Evolutionary conservation across 2,888 invertebrate genomes (phyloP).

Genomic region (Acleris cristana): DNA sequence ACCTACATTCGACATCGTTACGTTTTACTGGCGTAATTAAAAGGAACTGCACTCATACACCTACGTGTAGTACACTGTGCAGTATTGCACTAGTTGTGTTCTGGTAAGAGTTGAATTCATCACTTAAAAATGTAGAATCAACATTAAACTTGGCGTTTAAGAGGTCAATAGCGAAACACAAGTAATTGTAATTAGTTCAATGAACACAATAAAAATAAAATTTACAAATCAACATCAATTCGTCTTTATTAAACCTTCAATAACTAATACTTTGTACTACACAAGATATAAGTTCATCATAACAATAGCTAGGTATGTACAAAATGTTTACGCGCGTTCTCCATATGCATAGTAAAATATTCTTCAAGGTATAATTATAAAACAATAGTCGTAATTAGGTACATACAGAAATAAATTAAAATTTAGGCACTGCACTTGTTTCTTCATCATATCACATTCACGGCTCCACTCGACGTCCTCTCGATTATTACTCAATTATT

Average conservation of each 20-base stretch:
- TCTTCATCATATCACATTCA: conserved; percentile 79
- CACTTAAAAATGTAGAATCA: too few relatives aligned
- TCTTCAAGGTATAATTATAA: conserved; percentile 46
- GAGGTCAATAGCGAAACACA: too few relatives aligned
- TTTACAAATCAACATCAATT: conserved; percentile 68
- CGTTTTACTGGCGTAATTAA: background rate
- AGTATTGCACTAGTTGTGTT: too few relatives aligned
- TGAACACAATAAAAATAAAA: conserved; percentile 4
- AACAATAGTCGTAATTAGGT: conserved; percentile 55
- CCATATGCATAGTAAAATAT: conserved; percentile 47
- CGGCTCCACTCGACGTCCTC: conserved; percentile 68
- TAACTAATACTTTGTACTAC: conserved; percentile 80
- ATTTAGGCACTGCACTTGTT: conserved; percentile 81
- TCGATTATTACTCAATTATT: conserved; percentile 66
- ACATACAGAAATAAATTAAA: conserved; percentile 68
- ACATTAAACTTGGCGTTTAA: too few relatives aligned
- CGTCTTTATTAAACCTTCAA: conserved; percentile 80
- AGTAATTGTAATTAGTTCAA: too few relatives aligned
- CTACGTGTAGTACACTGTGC: too few relatives aligned
- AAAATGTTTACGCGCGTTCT: conserved; percentile 65
- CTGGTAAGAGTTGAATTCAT: too few relatives aligned
- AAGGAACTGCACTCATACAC: background rate
- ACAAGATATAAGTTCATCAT: conserved; percentile 70
- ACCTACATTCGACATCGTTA: conserved; percentile 7
- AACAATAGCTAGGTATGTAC: conserved; percentile 64